Evolutionary conservation across 2,113 vertebrate genomes (phyloP).

Genomic region (Oncorhynchus nerka): DNA sequence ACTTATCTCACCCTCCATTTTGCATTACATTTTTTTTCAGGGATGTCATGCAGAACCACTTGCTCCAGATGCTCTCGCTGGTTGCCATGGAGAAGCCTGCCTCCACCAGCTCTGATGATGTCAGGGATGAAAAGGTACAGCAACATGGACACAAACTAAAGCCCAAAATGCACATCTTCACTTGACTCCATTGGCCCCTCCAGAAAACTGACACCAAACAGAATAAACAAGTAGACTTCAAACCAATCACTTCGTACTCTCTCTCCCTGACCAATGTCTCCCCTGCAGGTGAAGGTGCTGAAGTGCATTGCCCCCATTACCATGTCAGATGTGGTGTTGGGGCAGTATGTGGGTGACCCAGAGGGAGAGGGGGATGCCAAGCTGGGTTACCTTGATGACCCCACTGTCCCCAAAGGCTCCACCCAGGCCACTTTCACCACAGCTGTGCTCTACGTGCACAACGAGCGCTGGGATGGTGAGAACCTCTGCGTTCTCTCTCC

Average conservation of each 20-base stretch:
- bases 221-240: no score
- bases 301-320: constrained; percentile 80
- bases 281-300: constrained; percentile 85
- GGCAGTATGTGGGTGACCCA: constrained; percentile 86
- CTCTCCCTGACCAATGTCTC: background rate
- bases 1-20: no score
- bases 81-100: constrained; percentile 94
- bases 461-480: constrained; percentile 90
- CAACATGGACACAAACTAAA: background rate
- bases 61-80: constrained; percentile 88
- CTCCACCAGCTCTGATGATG: constrained; percentile 87
- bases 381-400: constrained; percentile 84
- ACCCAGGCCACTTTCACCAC: constrained; percentile 85
- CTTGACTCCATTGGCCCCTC: background rate
- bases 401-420: constrained; percentile 86
- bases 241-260: background rate
- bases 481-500: background rate
- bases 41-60: constrained; percentile 94
- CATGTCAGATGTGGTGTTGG: constrained; percentile 80
- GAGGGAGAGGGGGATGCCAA: constrained; percentile 79
- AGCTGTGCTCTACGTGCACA: constrained; percentile 83
- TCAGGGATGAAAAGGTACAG: constrained; percentile 88
- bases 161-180: background rate
- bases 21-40: constrained; percentile 52
- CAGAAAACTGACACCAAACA: background rate